Evolutionary conservation across 2,113 vertebrate species (phyloP), one percentile per base, ranked within the genome.

Genomic region (Sinocyclocheilus grahami): DNA sequence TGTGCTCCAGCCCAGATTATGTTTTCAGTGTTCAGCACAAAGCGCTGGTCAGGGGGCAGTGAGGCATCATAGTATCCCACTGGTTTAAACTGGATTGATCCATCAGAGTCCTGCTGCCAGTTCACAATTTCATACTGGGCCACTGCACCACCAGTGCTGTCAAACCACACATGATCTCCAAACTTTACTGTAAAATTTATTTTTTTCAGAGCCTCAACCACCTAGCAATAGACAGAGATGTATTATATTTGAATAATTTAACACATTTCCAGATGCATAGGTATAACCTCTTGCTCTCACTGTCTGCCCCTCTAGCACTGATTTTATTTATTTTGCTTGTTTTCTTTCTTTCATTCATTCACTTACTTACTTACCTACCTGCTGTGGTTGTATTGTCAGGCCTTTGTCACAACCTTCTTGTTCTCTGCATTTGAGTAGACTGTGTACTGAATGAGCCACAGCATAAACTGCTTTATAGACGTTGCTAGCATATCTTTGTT

Each of bases 401-500:
- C 53, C 55, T 22, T 87, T 91, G 39, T 93, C 87, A 91, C 94
- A 95, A 0, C 87, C 87, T 37, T 85, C 46, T 78, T 63, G 87
- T 4, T 78, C 16, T 30, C 78, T 89, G 79, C 93, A 94, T 8
- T 88, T 88, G 1, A 94, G 18, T 22, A 94, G 79, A 30, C 77
- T 92, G 85, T 94, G 93, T 75, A 95, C 83, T 37, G 94, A 91
- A 89, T 94, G 88, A 4, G 93, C 93, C 12, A 94, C 89, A 46
- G 94, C 91, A 85, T 94, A 95, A 16, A 95, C 71, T 10, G 93
- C 95, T 90, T 91, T 95, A 85, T 95, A 95, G 11, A 95, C 93
- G 39, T 94, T 94, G 39, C 80, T 89, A 2, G 94, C 90, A 82
- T 93, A 93, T 88, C 93, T 92, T 46, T 94, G 87, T 79, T 94